A percentile compares a stretch with the other conserved stretches of the same genome.
Conservation (phyloP, 1,140 invertebrate genomes). For the Probaryconus sp. region DNA sequence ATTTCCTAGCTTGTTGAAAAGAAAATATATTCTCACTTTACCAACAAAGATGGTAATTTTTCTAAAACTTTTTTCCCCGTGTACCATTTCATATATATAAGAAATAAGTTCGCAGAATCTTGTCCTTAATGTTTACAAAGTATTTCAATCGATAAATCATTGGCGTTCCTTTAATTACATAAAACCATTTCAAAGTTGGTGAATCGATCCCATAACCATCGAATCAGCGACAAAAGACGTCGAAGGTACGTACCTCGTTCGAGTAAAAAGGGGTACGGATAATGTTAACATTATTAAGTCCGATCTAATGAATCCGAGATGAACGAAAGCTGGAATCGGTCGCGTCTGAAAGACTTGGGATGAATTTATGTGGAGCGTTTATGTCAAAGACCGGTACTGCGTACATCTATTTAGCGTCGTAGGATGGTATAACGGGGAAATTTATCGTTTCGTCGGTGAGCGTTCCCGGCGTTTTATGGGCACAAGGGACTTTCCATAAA, state of each 20-base stretch:
- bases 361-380: conserved; percentile 73
- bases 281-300: conserved; percentile 39
- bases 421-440: conserved; percentile 65
- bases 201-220: neutral
- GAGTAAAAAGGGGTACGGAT: conserved; percentile 22
- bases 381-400: conserved; percentile 69
- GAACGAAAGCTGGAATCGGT: conserved; percentile 48
- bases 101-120: no score
- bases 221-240: conserved; percentile 24
- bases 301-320: conserved; percentile 52
- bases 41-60: no score
- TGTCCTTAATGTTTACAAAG: no score
- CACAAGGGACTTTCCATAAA: conserved; percentile 69
- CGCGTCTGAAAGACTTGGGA: conserved; percentile 47
- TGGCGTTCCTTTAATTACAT: conserved; percentile 40
- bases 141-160: conserved; percentile 39
- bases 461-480: conserved; percentile 62
- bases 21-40: no score
- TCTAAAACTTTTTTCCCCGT: no score
- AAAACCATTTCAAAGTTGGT: conserved; percentile 15
- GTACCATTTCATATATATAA: no score
- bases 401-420: conserved; percentile 73
- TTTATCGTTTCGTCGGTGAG: conserved; percentile 74
- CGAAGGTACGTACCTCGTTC: neutral
- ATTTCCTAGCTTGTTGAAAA: no score